phyloP scores from a whole-genome alignment of 2,888 invertebrate species.

The Phytoseiulus persimilis region DNA sequence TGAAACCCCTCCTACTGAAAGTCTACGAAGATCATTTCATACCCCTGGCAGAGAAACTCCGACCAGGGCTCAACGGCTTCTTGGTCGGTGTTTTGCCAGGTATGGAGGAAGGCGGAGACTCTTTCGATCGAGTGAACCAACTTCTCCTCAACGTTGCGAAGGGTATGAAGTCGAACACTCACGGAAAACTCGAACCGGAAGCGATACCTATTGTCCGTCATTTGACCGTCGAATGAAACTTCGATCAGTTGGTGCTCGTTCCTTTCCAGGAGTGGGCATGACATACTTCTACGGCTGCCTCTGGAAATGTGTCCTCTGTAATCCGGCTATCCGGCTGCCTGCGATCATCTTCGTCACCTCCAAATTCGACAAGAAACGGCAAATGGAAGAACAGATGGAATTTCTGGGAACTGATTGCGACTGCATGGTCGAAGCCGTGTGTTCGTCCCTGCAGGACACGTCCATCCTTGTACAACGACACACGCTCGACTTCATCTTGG shows the following conservation, averaged over 20 bases:
- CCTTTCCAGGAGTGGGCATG: constrained; percentile 60
- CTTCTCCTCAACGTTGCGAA: not conserved
- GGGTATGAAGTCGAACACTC: not conserved
- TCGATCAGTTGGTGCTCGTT: too few species aligned
- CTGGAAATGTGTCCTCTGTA: constrained; percentile 75
- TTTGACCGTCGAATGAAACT: too few species aligned
- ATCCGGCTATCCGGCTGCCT: constrained; percentile 68
- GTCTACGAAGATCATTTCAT: constrained; percentile 82
- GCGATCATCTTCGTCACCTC: constrained; percentile 69
- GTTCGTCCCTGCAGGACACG: constrained; percentile 68
- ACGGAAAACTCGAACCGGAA: too few species aligned
- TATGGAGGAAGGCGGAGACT: constrained; percentile 63
- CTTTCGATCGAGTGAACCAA: constrained; percentile 30
- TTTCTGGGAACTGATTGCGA: constrained; percentile 75
- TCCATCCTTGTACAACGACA: constrained; percentile 75
- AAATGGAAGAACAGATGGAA: constrained; percentile 70
- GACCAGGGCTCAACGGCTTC: constrained; percentile 75
- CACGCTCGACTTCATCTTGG: constrained; percentile 69
- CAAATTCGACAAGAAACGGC: constrained; percentile 68
- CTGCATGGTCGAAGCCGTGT: constrained; percentile 69
- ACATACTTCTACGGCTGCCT: constrained; percentile 74
- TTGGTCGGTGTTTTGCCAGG: constrained; percentile 80
- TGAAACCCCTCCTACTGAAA: constrained; percentile 67
- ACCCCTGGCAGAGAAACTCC: constrained; percentile 64
- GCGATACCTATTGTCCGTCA: too few species aligned